These are phyloP conservation scores for Steinernema khuongi DNA, from an alignment of 1,140 invertebrate genomes.

Conservation along the genomic window DNA sequence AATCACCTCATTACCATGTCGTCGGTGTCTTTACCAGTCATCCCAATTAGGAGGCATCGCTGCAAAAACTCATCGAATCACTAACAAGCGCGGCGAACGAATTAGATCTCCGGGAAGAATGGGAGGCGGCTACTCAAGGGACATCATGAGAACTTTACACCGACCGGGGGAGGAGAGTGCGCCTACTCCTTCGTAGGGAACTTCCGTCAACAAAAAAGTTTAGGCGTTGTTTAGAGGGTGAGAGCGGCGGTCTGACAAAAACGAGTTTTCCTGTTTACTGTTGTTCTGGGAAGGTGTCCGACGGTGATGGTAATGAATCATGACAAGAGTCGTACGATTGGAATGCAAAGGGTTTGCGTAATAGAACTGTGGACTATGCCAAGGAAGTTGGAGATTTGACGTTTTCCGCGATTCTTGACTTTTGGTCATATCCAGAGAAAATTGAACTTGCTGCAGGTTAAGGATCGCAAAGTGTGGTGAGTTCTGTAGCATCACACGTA, in stretches of 20 bases:
- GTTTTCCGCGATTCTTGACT: too few relatives aligned
- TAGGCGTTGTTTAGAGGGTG: too few relatives aligned
- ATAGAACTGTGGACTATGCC: too few relatives aligned
- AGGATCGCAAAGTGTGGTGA: too few relatives aligned
- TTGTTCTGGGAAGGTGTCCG: background rate
- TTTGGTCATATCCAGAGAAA: too few relatives aligned
- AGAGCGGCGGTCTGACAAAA: background rate
- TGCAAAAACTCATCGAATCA: background rate
- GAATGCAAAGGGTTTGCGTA: background rate
- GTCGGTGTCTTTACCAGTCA: background rate
- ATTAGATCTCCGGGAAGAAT: background rate
- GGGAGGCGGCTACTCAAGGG: background rate
- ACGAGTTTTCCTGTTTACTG: background rate
- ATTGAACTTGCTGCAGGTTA: too few relatives aligned
- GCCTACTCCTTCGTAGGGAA: background rate
- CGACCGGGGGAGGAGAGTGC: background rate
- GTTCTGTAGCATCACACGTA: too few relatives aligned
- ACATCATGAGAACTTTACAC: background rate
- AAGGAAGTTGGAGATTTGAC: background rate
- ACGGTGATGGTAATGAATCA: background rate
- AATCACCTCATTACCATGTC: background rate
- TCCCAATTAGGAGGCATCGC: constrained; percentile 11
- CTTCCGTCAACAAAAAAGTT: background rate
- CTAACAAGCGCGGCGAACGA: background rate
- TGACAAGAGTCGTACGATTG: background rate